Percentiles rank a stretch among this genome's conserved stretches.
Evolutionary conservation across 2,888 invertebrate species (phyloP).

Genomic region (Leucoptera coffeella): DNA sequence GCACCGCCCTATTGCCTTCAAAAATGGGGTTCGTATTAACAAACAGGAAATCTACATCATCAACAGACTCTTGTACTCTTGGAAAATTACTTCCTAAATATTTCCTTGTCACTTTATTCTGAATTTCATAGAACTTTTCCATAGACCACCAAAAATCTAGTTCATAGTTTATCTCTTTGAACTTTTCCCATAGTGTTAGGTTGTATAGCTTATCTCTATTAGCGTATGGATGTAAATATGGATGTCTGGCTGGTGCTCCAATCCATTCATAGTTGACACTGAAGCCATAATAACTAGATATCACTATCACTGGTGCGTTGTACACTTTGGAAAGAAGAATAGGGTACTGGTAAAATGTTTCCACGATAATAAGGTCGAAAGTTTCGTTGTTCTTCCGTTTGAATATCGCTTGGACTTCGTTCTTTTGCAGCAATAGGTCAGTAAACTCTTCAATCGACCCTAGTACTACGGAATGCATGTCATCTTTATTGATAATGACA

Average conservation of each 20-base stretch:
- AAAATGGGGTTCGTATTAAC: background rate
- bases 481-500: background rate
- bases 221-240: background rate
- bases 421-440: too few species aligned
- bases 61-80: background rate
- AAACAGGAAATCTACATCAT: background rate
- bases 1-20: background rate
- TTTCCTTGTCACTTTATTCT: background rate
- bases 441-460: too few species aligned
- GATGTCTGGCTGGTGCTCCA: background rate
- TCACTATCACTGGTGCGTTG: conserved; percentile 1
- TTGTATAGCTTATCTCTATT: background rate
- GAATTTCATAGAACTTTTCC: background rate
- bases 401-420: conserved; percentile 1
- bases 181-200: background rate
- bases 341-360: background rate
- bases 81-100: background rate
- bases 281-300: conserved; percentile 1
- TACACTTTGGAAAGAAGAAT: background rate
- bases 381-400: background rate
- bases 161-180: background rate
- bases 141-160: background rate
- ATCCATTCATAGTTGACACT: background rate
- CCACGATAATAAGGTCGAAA: background rate
- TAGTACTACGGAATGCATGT: too few species aligned